phyloP scores from a whole-genome alignment of 2,797 vertebrate species.

The Dipus sagitta region DNA sequence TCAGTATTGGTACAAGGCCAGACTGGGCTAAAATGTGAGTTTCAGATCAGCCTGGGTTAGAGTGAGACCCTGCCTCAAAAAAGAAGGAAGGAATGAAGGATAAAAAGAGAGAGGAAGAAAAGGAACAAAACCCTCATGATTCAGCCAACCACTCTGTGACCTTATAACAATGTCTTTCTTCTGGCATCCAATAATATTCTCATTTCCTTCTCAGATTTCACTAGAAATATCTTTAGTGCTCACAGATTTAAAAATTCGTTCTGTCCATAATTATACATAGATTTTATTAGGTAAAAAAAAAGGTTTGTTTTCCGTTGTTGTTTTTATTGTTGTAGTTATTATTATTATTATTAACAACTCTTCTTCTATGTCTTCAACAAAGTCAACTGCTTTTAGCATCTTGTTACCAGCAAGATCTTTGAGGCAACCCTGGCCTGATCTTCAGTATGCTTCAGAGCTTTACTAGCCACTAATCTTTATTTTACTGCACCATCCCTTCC shows the following conservation, averaged over 20 bases:
- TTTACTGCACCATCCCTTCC: background rate
- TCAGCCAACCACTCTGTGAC: background rate
- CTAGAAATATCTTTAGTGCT: background rate
- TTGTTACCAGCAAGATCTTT: background rate
- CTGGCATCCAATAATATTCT: background rate
- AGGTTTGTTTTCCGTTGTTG: no score
- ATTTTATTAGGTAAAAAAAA: background rate
- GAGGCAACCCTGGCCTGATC: background rate
- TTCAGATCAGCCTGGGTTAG: no score
- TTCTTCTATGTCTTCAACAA: background rate
- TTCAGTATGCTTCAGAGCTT: background rate
- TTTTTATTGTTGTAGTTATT: no score
- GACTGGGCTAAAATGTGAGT: no score
- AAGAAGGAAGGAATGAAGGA: no score
- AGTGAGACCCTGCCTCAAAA: no score
- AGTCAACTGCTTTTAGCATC: background rate
- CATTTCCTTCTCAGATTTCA: background rate
- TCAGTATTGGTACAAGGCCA: no score
- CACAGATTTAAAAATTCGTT: background rate
- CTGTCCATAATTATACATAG: background rate
- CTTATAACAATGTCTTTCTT: background rate
- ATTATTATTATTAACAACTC: no score
- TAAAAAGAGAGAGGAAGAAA: no score
- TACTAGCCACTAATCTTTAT: background rate
- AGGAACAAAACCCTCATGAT: background rate